These are phyloP conservation scores for Leptinotarsa rubiginosa DNA, from an alignment of 2,888 invertebrate species.

Conservation along the genomic window DNA sequence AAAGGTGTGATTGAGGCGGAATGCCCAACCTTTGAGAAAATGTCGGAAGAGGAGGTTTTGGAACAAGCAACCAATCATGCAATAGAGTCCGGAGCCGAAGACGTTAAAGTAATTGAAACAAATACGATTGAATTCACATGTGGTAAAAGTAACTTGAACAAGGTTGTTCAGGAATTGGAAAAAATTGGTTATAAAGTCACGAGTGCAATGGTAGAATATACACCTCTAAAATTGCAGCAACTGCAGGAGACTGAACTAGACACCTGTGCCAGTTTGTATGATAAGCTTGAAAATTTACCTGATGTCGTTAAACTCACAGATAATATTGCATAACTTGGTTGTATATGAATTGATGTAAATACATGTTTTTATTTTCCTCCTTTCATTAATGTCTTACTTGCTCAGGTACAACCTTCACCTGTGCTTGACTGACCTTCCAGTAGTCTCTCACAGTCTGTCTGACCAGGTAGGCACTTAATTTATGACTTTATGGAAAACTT, in stretches of 20 bases:
- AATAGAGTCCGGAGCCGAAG: conserved; percentile 77
- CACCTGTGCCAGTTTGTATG: conserved; percentile 65
- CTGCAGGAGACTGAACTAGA: conserved; percentile 69
- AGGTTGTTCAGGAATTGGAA: conserved; percentile 68
- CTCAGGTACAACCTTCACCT: too few relatives aligned
- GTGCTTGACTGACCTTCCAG: too few relatives aligned
- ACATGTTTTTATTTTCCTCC: background rate
- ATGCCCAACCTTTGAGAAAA: conserved; percentile 50
- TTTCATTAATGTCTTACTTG: too few relatives aligned
- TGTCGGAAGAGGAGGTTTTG: conserved; percentile 62
- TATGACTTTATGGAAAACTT: too few relatives aligned
- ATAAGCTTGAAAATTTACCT: conserved; percentile 69
- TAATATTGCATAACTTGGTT: conserved; percentile 67
- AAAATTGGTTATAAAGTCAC: conserved; percentile 66
- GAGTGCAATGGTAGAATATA: conserved; percentile 67
- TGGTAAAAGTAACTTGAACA: conserved; percentile 66
- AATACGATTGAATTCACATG: conserved; percentile 71
- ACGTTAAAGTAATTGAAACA: conserved; percentile 69
- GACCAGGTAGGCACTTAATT: too few relatives aligned
- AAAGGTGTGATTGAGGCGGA: conserved; percentile 72
- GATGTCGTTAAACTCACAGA: conserved; percentile 73
- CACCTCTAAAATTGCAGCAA: conserved; percentile 66
- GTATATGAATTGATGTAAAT: conserved; percentile 12
- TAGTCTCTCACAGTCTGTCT: too few relatives aligned
- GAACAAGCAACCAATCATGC: conserved; percentile 75